Evolutionary conservation across 2,797 vertebrate species (phyloP), one percentile per base, ranked within the genome.

Genomic region (Schizopygopsis malacanthus): DNA sequence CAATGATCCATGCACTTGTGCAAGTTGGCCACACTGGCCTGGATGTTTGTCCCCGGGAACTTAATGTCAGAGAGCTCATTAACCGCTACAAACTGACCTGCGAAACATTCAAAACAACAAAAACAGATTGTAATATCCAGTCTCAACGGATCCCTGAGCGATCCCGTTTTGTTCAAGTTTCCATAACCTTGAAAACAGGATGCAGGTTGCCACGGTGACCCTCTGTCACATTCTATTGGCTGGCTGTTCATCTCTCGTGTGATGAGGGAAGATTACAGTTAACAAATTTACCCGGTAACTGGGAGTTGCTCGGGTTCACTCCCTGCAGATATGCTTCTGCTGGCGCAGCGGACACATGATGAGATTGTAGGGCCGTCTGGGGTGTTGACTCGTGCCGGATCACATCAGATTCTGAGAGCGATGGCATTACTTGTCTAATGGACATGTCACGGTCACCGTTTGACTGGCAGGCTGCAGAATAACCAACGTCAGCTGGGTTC

Each of bases 141-240:
- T 54, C 65, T 47, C 28, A 33, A 54, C 20, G 11, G 54, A 93
- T 91, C 94, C 90, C 88, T 78, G 92, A 90, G 88, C 90, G 9
- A 71, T 83, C 91, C 91, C 90, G 92, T 61, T 75, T 79, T 91
- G 92, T 92, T 92, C 90, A 88, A 90, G 84, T 88, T 37, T 78
- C 88, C 81, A 81, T 89, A 90, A 90, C 70, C 50, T 86, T 78
- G 75, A 77, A 91, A 92, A 91, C 92, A 91, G 86, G 85, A 87
- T 52, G 16, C 87, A 3, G 86, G 87, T 86, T 82, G 88, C 37
- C 2, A 87, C 85, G 88, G 90, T 92, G 92, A 93, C 93, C 91
- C 88, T 90, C 91, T 91, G 91, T 94, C 93, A 91, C 86, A 85
- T 91, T 84, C 89, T 91, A 89, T 93, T 94, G 93, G 90, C 93